Evolutionary conservation across 30 jellyfish, hydroid and myxozoan species (phyloP).

Genomic region (Calvadosia cruxmelitensis): DNA sequence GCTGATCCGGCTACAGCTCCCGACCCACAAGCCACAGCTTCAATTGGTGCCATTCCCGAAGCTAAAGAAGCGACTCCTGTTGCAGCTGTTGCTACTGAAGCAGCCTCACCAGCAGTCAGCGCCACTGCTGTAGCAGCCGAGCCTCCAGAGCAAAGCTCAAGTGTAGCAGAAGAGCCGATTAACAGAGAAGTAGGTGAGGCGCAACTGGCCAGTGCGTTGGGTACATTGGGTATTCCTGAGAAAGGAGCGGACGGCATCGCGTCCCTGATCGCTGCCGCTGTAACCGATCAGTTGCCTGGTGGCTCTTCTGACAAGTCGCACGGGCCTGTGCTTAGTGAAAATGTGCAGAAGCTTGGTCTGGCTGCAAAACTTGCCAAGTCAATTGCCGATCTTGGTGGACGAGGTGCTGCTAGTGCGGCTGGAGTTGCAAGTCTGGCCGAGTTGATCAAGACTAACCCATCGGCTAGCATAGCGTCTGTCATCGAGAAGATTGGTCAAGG

Average conservation of each 20-base stretch:
- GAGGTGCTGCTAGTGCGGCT: slow-evolving; percentile 70
- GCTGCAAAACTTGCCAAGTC: slow-evolving; percentile 71
- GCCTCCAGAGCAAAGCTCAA: slow-evolving; percentile 1
- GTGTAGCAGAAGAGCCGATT: slow-evolving; percentile 13
- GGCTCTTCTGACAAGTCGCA: slow-evolving; percentile 29
- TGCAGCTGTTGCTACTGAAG: background rate
- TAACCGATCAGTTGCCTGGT: slow-evolving; percentile 53
- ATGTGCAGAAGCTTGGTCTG: slow-evolving; percentile 61
- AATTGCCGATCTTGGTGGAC: slow-evolving; percentile 56
- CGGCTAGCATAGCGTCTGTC: background rate
- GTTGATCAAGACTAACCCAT: slow-evolving; percentile 27
- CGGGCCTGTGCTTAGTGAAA: slow-evolving; percentile 9
- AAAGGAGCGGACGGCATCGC: slow-evolving; percentile 56
- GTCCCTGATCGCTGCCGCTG: slow-evolving; percentile 47
- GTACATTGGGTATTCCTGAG: slow-evolving; percentile 46
- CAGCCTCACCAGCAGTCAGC: background rate
- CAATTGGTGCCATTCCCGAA: background rate
- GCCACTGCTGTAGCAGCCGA: background rate
- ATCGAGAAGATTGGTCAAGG: slow-evolving; percentile 66
- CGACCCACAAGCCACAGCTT: background rate
- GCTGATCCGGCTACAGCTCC: background rate
- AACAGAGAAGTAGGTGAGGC: slow-evolving; percentile 35
- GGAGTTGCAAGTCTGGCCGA: slow-evolving; percentile 55
- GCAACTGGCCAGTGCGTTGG: slow-evolving; percentile 32
- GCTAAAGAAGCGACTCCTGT: background rate